Percentiles rank a stretch among this genome's conserved stretches.
These are phyloP conservation scores for Bufotes viridis DNA, from an alignment of 2,797 vertebrate species.

Conservation along the genomic window DNA sequence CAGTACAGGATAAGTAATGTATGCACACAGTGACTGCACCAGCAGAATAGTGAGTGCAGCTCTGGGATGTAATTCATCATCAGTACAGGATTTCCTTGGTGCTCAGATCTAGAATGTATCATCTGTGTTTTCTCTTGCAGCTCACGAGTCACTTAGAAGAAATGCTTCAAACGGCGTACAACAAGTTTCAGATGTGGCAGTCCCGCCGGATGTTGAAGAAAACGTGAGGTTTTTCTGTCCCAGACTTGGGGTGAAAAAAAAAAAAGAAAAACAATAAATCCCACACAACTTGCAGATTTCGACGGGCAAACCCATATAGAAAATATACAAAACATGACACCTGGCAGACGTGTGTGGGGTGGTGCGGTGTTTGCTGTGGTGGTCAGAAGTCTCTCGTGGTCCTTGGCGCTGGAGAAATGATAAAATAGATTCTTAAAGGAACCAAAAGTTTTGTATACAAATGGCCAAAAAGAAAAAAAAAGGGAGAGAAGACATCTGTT, in stretches of 20 bases:
- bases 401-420: slow-evolving; percentile 70
- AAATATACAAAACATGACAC: neutral
- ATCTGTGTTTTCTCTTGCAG: slow-evolving; percentile 70
- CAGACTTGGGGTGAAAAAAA: neutral
- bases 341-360: slow-evolving; percentile 70
- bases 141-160: slow-evolving; percentile 94
- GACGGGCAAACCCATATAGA: slow-evolving; percentile 65
- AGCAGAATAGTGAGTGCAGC: slow-evolving; percentile 8
- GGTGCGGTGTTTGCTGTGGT: slow-evolving; percentile 63
- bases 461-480: slow-evolving; percentile 5
- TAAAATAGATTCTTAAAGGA: slow-evolving; percentile 72
- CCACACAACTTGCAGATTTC: slow-evolving; percentile 67
- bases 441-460: slow-evolving; percentile 65
- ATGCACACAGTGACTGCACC: slow-evolving; percentile 1
- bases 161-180: slow-evolving; percentile 95
- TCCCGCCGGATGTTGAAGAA: slow-evolving; percentile 94
- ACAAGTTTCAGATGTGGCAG: slow-evolving; percentile 96
- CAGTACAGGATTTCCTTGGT: neutral
- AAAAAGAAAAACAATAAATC: neutral
- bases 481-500: slow-evolving; percentile 76
- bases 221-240: slow-evolving; percentile 81
- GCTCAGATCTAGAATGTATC: neutral
- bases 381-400: slow-evolving; percentile 68
- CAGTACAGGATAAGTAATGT: slow-evolving; percentile 10
- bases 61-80: neutral